Evolutionary conservation across 2,888 invertebrate genomes (phyloP).

Genomic region (Timandra comae): DNA sequence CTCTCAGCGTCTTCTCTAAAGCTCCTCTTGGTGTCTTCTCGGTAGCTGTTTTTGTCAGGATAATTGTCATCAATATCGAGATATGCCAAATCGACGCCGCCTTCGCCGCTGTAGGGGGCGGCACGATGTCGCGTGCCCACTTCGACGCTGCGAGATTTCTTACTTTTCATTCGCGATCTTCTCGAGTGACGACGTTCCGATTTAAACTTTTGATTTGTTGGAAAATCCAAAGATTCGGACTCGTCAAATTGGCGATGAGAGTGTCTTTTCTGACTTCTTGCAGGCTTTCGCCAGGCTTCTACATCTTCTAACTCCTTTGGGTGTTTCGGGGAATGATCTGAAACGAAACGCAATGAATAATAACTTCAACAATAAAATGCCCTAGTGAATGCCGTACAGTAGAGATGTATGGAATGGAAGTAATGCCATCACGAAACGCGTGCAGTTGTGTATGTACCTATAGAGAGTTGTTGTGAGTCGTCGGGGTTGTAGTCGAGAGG

Average conservation of each 20-base stretch:
- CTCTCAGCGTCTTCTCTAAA: no score
- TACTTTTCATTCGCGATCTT: conserved; percentile 27
- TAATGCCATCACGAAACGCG: no score
- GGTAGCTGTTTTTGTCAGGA: no score
- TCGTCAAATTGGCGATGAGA: conserved; percentile 4
- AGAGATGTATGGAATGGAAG: no score
- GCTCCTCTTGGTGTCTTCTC: no score
- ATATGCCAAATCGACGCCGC: no score
- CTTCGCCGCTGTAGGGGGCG: no score
- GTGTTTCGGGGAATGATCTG: conserved; percentile 24
- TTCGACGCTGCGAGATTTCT: conserved; percentile 16
- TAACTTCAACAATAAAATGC: no score
- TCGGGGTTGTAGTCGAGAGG: conserved; percentile 55
- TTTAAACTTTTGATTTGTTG: conserved; percentile 24
- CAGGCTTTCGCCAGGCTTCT: conserved; percentile 33
- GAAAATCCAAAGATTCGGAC: not conserved
- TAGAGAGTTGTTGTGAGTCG: conserved; percentile 34
- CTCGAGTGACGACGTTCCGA: conserved; percentile 22
- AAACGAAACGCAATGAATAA: no score
- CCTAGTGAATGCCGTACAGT: no score
- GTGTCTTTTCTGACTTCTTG: conserved; percentile 27
- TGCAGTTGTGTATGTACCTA: conserved; percentile 28
- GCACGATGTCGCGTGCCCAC: no score
- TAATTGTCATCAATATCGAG: no score
- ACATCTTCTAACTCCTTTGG: conserved; percentile 25